Evolutionary conservation across 2,113 vertebrate species (phyloP).

Genomic region (Pollimyrus isidori): DNA sequence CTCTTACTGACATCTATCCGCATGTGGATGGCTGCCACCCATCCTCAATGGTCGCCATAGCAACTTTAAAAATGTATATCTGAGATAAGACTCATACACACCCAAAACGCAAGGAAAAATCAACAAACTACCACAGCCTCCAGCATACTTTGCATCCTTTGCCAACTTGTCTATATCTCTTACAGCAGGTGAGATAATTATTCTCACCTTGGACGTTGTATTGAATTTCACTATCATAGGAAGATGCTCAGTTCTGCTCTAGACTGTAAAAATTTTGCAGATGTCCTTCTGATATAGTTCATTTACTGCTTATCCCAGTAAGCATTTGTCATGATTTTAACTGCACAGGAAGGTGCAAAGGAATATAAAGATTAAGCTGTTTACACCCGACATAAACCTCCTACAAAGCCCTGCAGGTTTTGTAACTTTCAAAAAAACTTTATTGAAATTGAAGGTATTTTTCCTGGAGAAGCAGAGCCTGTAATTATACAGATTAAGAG

Average conservation of each 20-base stretch:
- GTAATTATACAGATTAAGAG: constrained; percentile 6
- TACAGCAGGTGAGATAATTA: background rate
- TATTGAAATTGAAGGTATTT: constrained; percentile 5
- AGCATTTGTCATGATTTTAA: background rate
- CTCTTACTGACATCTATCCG: background rate
- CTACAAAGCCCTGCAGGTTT: background rate
- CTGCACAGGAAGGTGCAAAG: background rate
- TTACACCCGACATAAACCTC: background rate
- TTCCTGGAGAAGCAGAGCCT: background rate
- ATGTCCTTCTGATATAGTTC: background rate
- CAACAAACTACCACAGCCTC: background rate
- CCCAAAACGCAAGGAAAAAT: background rate
- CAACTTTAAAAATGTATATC: background rate
- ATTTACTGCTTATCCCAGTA: constrained; percentile 4
- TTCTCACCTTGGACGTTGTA: background rate
- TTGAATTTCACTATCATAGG: background rate
- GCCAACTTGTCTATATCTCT: background rate
- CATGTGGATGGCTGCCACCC: background rate
- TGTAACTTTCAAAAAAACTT: background rate
- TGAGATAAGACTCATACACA: background rate
- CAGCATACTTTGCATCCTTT: background rate
- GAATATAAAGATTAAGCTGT: background rate
- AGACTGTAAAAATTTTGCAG: background rate
- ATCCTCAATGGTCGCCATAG: background rate
- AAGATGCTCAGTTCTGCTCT: background rate